Evolutionary conservation across 1,140 invertebrate species (phyloP), one percentile per base, ranked within the genome.

Genomic region (Atta cephalotes): DNA sequence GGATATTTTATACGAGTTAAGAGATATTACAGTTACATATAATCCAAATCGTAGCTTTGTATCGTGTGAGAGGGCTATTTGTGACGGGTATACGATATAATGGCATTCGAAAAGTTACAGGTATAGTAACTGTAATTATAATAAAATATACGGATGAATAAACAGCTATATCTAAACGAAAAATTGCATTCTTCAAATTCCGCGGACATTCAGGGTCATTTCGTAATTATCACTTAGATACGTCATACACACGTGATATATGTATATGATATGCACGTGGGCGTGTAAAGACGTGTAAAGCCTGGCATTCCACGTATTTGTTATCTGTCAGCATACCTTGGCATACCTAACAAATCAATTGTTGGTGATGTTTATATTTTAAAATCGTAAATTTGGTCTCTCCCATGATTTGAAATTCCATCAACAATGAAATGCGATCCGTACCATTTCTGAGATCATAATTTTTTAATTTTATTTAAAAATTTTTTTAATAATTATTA

Each of bases 1-100:
- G 58, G 31, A 85, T 89, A 89, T 89, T 90, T 89, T 90, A 68
- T 89, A 90, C 88, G 65, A 89, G 81, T 45, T 74, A 85, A 65
- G 58, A 68, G 51, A 68, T 72, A 60, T 89, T 82, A 87, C 74
- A 65, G 85, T 80, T 86, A 63, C 80, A 77, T 66, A 72, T 87
- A 87, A 82, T 87, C 74, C 35, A 78, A 78, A 74, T 82, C 25
- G 53, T 82, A 82, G 71, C 80, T 82, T 82, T 82, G 80, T 82
- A 82, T 82, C 25, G 68, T 82, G 49, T 51, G 68, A 60, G 21
- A 82, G 71, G 39, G 35, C 49, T 80, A 80, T 45, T 39, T 81
- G 51, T 71, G 51, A 60, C 51, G 35, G 68, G 80, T 74, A 82
- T 74, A 82, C 80, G 80, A 82, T 58, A 72, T 45, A 82, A 72